A percentile compares a stretch with the other conserved stretches of the same genome.
Evolutionary conservation across 2,113 vertebrate genomes (phyloP).

Genomic region (Eonycteris spelaea): DNA sequence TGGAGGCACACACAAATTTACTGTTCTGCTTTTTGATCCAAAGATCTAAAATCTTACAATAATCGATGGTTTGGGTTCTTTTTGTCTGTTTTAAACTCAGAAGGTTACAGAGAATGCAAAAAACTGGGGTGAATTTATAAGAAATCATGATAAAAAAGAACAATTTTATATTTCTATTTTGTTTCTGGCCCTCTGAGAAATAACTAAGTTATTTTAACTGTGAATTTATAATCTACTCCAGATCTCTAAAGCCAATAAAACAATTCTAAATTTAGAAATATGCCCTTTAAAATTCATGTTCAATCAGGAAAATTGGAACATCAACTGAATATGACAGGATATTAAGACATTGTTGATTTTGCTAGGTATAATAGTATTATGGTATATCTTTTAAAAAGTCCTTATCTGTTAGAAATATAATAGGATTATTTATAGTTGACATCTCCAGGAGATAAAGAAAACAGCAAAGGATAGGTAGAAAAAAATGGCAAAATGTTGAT

Average conservation of each 20-base stretch:
- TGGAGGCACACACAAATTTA: conserved; percentile 50
- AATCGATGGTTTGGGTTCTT: background rate
- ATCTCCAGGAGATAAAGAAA: background rate
- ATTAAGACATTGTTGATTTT: conserved; percentile 40
- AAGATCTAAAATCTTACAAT: background rate
- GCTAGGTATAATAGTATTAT: background rate
- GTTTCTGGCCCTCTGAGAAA: conserved; percentile 31
- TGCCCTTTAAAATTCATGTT: conserved; percentile 44
- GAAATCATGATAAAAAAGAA: conserved; percentile 34
- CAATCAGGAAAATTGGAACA: conserved; percentile 33
- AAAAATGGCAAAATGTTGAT: conserved; percentile 14
- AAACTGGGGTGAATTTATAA: conserved; percentile 36
- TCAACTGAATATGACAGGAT: conserved; percentile 21
- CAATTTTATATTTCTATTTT: conserved; percentile 27
- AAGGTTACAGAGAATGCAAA: conserved; percentile 7
- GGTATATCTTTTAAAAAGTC: background rate
- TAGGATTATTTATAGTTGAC: conserved; percentile 8
- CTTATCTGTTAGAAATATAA: conserved; percentile 25
- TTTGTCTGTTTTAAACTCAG: conserved; percentile 20
- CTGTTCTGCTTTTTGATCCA: conserved; percentile 1
- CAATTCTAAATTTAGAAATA: conserved; percentile 54
- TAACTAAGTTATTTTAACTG: conserved; percentile 27
- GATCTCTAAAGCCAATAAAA: conserved; percentile 25
- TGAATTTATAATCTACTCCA: conserved; percentile 54
- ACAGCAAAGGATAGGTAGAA: background rate